These are phyloP conservation scores for Ciconia nigra DNA, from an alignment of 2,797 vertebrate species.

Conservation along the genomic window DNA sequence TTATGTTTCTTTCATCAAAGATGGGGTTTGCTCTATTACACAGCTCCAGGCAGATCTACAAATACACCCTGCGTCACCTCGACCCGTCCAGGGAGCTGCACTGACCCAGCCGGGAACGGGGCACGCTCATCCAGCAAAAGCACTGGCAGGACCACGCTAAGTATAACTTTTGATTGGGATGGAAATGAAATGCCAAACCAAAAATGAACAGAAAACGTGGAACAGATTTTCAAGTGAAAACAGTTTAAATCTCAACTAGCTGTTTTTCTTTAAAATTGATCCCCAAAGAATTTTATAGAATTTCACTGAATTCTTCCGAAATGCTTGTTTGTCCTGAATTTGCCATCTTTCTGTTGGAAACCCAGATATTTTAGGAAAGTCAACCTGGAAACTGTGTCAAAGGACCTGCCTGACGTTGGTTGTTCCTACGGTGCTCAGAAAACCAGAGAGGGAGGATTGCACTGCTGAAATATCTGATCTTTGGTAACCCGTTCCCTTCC, in stretches of 20 bases:
- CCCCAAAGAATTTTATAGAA: not conserved
- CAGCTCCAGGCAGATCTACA: constrained; percentile 8
- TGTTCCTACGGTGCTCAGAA: not conserved
- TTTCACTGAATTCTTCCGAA: not conserved
- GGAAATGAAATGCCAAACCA: not conserved
- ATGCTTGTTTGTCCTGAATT: not conserved
- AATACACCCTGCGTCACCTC: not conserved
- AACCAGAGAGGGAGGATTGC: not conserved
- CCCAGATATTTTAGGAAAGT: not conserved
- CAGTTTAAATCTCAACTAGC: not conserved
- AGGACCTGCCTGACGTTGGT: not conserved
- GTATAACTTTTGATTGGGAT: not conserved
- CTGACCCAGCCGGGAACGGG: rapidly evolving
- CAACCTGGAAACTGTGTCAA: not conserved
- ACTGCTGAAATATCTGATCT: not conserved
- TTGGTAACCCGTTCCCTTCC: no score
- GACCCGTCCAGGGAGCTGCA: not conserved
- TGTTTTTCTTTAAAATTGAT: rapidly evolving
- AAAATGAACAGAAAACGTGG: not conserved
- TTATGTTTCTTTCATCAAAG: not conserved
- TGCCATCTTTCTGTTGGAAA: not conserved
- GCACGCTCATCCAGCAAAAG: not conserved
- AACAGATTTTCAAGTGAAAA: not conserved
- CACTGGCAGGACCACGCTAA: rapidly evolving
- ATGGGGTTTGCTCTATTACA: not conserved